Percentiles rank a stretch among this genome's conserved stretches.
Evolutionary conservation across 2,888 invertebrate genomes (phyloP).

Genomic region (Eristalis arbustorum): DNA sequence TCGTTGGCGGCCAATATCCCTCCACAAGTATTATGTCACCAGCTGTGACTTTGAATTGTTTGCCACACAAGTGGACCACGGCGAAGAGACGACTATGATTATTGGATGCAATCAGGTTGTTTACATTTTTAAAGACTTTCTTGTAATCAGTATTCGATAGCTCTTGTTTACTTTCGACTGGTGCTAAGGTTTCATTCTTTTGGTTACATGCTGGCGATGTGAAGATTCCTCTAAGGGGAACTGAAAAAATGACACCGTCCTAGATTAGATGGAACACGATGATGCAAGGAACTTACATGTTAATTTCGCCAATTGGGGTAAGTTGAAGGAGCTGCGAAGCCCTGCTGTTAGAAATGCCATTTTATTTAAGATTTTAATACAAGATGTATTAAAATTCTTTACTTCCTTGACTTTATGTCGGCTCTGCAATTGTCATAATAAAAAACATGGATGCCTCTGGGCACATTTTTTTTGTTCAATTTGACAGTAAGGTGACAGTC

Average conservation of each 20-base stretch:
- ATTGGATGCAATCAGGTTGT: constrained; percentile 73
- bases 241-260: background rate
- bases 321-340: background rate
- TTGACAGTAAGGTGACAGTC: background rate
- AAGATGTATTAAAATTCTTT: background rate
- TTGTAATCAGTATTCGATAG: constrained; percentile 71
- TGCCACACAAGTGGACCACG: constrained; percentile 89
- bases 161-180: background rate
- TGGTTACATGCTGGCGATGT: background rate
- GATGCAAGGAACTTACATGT: background rate
- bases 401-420: background rate
- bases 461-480: background rate
- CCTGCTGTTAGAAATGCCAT: constrained; percentile 33
- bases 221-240: constrained; percentile 10
- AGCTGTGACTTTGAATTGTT: constrained; percentile 91
- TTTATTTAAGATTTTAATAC: background rate
- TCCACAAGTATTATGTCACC: constrained; percentile 92
- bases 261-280: background rate
- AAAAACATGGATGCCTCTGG: background rate
- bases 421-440: background rate
- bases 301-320: constrained; percentile 3
- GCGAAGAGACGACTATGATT: constrained; percentile 84
- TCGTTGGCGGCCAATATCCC: constrained; percentile 91
- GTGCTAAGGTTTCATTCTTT: background rate
- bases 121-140: constrained; percentile 75